Evolutionary conservation across 2,797 vertebrate species (phyloP), one percentile per base, ranked within the genome.

Genomic region (Nyctalus aviator): DNA sequence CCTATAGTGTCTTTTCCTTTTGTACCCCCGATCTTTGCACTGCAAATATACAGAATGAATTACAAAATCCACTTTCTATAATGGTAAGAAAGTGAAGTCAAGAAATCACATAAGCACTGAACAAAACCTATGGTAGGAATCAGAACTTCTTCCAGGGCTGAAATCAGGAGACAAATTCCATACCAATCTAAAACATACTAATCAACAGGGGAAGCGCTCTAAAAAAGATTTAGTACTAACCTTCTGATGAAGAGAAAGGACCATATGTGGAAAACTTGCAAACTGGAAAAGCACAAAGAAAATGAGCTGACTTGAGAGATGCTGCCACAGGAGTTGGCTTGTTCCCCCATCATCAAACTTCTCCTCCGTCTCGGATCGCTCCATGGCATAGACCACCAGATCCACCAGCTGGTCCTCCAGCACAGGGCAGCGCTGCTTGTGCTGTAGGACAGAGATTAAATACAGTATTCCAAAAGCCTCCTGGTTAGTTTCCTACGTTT

Each of bases 211-310:
- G 13, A 72, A 41, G 59, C 18, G 30, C 30, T 71, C 71, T 86
- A 57, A 72, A 10, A 71, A 59, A 76, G 8, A n/a, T 7, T 2
- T 21, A 64, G 50, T 8, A 97, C 97, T 88, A 97, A 99, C 99
- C 99, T 99, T 99, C 97, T 99, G 99, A 97, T 99, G 99, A 59
- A 99, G 98, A 0, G 99, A 99, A 82, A 99, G 98, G 96, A 99
- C 99, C 99, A 99, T 99, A 97, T 99, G 99, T 48, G 99, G 99
- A 98, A 99, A 99, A 98, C 99, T 99, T 78, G 99, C 99, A 96
- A 99, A 99, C 98, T 99, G 99, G 98, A 99, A 99, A 97, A 99
- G 98, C 97, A 99, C 99, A 97, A 99, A 99, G 99, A 99, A 99
- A 99, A 99, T 99, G 98, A 99, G 99, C 98, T 99, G 99, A 93